A percentile compares a stretch with the other conserved stretches of the same genome.
phyloP scores from a whole-genome alignment of 2,888 invertebrate genomes.

The Tenodera sinensis region DNA sequence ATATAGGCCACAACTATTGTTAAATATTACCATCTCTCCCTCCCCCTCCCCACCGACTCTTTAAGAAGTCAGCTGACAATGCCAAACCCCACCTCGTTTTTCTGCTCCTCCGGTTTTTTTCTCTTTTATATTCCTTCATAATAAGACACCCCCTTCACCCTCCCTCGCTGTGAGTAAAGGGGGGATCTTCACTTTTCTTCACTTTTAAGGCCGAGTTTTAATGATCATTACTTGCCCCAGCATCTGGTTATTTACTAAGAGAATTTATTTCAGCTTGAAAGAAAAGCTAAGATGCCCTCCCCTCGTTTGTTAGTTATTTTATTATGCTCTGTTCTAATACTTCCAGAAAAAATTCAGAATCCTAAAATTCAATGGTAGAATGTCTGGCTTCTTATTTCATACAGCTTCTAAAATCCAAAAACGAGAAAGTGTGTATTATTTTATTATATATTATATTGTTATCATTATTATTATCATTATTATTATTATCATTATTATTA shows the following conservation, averaged over 20 bases:
- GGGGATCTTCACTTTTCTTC: background rate
- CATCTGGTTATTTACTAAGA: background rate
- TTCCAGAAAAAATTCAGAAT: background rate
- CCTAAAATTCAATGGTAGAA: background rate
- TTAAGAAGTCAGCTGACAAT: background rate
- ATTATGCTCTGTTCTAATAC: background rate
- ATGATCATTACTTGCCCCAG: conserved; percentile 1
- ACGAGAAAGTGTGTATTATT: no score
- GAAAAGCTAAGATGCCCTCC: background rate
- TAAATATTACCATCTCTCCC: background rate
- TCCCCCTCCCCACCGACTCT: background rate
- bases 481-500: no score
- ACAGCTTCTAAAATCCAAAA: background rate
- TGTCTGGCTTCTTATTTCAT: background rate
- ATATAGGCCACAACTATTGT: background rate
- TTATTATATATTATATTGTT: no score
- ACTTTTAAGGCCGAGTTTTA: background rate
- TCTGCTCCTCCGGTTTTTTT: background rate
- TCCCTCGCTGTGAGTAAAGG: background rate
- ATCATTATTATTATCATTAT: no score
- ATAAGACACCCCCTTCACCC: background rate
- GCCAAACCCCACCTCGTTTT: background rate
- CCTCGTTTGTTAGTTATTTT: background rate
- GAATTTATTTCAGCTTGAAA: background rate
- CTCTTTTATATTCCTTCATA: conserved; percentile 5